Conservation (phyloP, 2,113 vertebrate genomes). For the Perca flavescens region DNA sequence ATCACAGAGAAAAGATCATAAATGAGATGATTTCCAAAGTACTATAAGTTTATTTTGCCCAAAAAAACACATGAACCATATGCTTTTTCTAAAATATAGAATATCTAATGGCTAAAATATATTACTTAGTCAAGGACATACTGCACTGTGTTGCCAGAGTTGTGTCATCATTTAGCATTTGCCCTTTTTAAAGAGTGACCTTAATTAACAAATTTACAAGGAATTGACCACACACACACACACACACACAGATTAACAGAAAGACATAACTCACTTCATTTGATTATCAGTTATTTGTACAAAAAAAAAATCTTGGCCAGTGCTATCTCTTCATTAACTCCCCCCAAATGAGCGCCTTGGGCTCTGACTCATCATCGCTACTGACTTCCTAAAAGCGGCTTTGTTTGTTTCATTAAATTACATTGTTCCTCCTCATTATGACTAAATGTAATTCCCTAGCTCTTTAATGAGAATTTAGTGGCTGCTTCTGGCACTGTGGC, state of each 20-base stretch:
- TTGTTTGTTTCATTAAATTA: conserved; percentile 55
- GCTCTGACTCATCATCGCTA: conserved; percentile 21
- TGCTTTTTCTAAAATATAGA: background rate
- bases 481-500: conserved; percentile 20
- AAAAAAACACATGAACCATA: background rate
- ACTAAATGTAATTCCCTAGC: conserved; percentile 43
- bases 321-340: conserved; percentile 19
- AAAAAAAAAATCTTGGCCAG: conserved; percentile 24
- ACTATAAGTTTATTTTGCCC: background rate
- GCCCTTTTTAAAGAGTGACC: conserved; percentile 7
- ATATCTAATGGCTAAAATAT: background rate
- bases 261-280: conserved; percentile 26
- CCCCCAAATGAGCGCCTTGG: conserved; percentile 11
- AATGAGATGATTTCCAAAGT: background rate
- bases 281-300: conserved; percentile 39
- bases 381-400: conserved; percentile 24
- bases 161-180: conserved; percentile 23
- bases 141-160: background rate
- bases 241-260: conserved; percentile 6
- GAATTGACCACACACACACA: background rate
- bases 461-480: conserved; percentile 23
- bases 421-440: conserved; percentile 23
- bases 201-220: conserved; percentile 5
- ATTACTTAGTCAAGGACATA: background rate
- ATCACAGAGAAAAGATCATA: conserved; percentile 16